phyloP scores from a whole-genome alignment of 2,888 invertebrate species.

The Apotomis capreana region DNA sequence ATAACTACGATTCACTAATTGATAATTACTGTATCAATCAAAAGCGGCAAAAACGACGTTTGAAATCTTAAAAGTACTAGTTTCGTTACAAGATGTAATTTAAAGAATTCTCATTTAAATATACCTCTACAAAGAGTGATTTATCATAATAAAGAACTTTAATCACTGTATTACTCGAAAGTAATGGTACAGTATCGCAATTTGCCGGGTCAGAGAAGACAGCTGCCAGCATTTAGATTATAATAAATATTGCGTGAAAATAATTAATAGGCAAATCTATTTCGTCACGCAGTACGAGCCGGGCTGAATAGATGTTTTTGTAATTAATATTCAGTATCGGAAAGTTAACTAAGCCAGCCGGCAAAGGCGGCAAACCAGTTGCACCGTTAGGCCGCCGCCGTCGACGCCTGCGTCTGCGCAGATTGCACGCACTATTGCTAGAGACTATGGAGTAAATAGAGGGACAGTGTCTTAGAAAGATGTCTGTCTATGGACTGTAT shows the following conservation, averaged over 20 bases:
- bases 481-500: no score
- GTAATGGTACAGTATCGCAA: slow-evolving; percentile 29
- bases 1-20: slow-evolving; percentile 52
- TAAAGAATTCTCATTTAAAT: slow-evolving; percentile 7
- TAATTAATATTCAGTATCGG: slow-evolving; percentile 44
- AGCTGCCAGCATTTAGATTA: slow-evolving; percentile 37
- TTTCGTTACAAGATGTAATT: slow-evolving; percentile 30
- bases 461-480: no score
- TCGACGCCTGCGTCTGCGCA: slow-evolving; percentile 11
- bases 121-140: slow-evolving; percentile 13
- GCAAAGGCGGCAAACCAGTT: slow-evolving; percentile 40
- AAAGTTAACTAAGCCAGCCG: slow-evolving; percentile 26
- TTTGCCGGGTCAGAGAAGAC: slow-evolving; percentile 37
- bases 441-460: no score
- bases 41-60: slow-evolving; percentile 9
- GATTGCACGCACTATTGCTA: slow-evolving; percentile 2
- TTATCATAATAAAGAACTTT: slow-evolving; percentile 30
- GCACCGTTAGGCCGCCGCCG: slow-evolving; percentile 35
- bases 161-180: slow-evolving; percentile 24
- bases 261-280: slow-evolving; percentile 45
- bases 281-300: slow-evolving; percentile 44
- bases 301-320: slow-evolving; percentile 34
- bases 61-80: slow-evolving; percentile 24
- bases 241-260: slow-evolving; percentile 45
- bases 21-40: slow-evolving; percentile 51